Evolutionary conservation across 2,113 vertebrate genomes (phyloP).

Genomic region (Scomber japonicus): DNA sequence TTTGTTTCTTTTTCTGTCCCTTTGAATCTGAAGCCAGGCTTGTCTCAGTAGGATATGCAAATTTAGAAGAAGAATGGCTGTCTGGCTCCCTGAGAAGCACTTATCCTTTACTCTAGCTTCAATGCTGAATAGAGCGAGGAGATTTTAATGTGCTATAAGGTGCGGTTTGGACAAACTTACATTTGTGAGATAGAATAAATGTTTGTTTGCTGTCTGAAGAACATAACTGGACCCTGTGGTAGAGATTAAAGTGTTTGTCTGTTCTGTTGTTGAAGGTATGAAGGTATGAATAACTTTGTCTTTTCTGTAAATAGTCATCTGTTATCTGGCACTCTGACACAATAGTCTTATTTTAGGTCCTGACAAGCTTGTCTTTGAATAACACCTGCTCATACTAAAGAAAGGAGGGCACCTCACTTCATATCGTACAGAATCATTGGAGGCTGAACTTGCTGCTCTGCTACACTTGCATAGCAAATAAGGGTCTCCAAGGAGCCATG

Average conservation of each 20-base stretch:
- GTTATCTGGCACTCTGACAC: constrained; percentile 34
- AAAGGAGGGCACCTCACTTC: constrained; percentile 55
- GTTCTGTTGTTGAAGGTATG: constrained; percentile 35
- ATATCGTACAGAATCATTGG: constrained; percentile 45
- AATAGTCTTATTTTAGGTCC: constrained; percentile 54
- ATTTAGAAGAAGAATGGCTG: constrained; percentile 78
- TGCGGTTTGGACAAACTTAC: constrained; percentile 65
- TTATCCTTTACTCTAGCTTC: constrained; percentile 67
- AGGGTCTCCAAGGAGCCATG: constrained; percentile 66
- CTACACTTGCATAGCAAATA: constrained; percentile 70
- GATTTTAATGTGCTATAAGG: constrained; percentile 64
- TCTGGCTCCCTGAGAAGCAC: constrained; percentile 75
- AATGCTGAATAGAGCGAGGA: constrained; percentile 55
- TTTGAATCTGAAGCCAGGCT: constrained; percentile 75
- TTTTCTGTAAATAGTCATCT: constrained; percentile 65
- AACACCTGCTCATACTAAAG: constrained; percentile 60
- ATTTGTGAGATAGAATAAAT: constrained; percentile 45
- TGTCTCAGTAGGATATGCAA: constrained; percentile 80
- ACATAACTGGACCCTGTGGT: constrained; percentile 59
- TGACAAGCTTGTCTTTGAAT: constrained; percentile 49
- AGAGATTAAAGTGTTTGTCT: constrained; percentile 62
- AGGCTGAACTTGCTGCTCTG: constrained; percentile 64
- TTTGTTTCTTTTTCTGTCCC: constrained; percentile 78
- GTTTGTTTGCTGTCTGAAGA: constrained; percentile 51
- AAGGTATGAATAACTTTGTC: constrained; percentile 51